Conservation (phyloP, 1,140 invertebrate genomes). For the Pseudomyrmex dendroicus region DNA sequence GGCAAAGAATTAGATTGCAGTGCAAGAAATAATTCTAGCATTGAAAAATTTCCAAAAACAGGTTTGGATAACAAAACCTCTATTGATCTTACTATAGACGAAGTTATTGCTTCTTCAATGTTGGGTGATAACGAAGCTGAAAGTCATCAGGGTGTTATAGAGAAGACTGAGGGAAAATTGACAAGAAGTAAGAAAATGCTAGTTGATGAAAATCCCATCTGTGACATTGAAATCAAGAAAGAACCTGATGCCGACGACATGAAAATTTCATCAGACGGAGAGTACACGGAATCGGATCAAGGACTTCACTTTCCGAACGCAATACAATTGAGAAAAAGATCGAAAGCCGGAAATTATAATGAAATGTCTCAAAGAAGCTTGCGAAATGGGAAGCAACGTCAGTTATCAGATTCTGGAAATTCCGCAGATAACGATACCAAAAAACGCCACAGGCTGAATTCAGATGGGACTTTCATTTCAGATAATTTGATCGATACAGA, state of each 20-base stretch:
- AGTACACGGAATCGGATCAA: conserved; percentile 60
- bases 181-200: conserved; percentile 77
- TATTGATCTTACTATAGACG: conserved; percentile 82
- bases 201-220: conserved; percentile 68
- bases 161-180: conserved; percentile 72
- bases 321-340: conserved; percentile 72
- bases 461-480: conserved; percentile 86
- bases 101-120: conserved; percentile 83
- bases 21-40: conserved; percentile 41
- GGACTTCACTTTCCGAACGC: conserved; percentile 65
- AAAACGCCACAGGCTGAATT: conserved; percentile 86
- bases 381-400: conserved; percentile 88
- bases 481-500: conserved; percentile 86
- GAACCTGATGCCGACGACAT: conserved; percentile 77
- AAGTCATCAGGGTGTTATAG: conserved; percentile 59
- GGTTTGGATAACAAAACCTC: conserved; percentile 75
- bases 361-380: conserved; percentile 84
- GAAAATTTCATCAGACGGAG: conserved; percentile 70
- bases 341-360: conserved; percentile 16
- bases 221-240: conserved; percentile 78
- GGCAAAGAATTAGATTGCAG: conserved; percentile 66
- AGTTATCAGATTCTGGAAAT: conserved; percentile 83
- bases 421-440: conserved; percentile 84
- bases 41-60: conserved; percentile 63
- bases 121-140: conserved; percentile 77